Evolutionary conservation across 2,113 vertebrate species (phyloP).

Genomic region (Oncorhynchus keta): DNA sequence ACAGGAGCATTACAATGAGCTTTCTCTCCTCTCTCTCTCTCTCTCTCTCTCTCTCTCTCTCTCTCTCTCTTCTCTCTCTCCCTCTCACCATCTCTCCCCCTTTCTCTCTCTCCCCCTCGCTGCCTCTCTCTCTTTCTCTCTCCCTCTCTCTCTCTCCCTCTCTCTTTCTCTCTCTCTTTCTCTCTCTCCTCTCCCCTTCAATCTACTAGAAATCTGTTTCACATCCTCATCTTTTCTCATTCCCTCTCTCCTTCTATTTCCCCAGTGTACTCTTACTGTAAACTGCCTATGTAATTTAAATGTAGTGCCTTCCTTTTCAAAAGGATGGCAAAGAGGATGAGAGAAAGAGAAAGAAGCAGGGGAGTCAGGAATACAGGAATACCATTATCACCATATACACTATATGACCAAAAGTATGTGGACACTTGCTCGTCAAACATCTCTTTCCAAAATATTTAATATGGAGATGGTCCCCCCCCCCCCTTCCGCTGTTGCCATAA

Average conservation of each 20-base stretch:
- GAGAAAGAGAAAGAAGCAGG: constrained; percentile 19
- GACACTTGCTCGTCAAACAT: no score
- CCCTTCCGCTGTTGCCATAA: no score
- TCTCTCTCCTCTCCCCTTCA: constrained; percentile 21
- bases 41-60: not conserved
- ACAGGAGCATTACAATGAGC: not conserved
- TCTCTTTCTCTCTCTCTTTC: constrained; percentile 34
- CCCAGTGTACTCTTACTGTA: constrained; percentile 72
- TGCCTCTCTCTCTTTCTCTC: no score
- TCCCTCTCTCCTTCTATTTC: constrained; percentile 55
- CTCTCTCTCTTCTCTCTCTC: constrained; percentile 11
- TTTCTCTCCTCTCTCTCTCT: not conserved
- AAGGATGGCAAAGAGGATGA: constrained; percentile 43
- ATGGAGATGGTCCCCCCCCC: no score
- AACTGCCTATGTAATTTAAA: constrained; percentile 50
- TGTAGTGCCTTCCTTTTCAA: constrained; percentile 56
- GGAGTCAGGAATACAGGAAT: not conserved
- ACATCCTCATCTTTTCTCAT: constrained; percentile 30
- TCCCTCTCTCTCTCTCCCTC: not conserved
- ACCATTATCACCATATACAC: no score
- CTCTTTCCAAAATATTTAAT: no score
- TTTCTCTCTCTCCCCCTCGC: no score
- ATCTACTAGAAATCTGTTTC: constrained; percentile 37
- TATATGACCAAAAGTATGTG: no score
- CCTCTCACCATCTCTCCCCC: not conserved